A percentile compares a stretch with the other conserved stretches of the same genome.
Evolutionary conservation across 2,113 vertebrate species (phyloP).

Genomic region (Turdus rufiventris): DNA sequence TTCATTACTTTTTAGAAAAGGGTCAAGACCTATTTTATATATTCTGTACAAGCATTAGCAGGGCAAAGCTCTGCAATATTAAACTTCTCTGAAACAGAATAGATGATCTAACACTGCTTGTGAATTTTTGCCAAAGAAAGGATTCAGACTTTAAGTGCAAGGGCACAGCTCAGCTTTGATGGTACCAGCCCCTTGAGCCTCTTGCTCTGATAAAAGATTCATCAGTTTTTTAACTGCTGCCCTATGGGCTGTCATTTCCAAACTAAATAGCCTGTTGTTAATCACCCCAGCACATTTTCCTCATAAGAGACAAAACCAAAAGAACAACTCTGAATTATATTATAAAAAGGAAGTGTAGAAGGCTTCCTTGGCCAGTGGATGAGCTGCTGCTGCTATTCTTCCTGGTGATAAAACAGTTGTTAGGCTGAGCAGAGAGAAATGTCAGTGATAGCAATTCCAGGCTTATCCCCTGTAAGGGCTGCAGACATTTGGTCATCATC

Average conservation of each 20-base stretch:
- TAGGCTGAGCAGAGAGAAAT: neutral
- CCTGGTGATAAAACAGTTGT: neutral
- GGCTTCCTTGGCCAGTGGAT: neutral
- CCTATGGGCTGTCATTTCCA: neutral
- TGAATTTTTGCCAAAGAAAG: neutral
- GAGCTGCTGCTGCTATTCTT: neutral
- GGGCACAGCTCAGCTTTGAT: neutral
- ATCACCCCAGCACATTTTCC: neutral
- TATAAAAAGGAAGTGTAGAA: neutral
- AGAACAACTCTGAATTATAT: neutral
- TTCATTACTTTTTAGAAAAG: constrained; percentile 10
- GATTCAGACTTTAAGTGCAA: neutral
- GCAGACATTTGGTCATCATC: neutral
- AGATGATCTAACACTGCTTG: neutral
- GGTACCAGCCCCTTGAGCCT: neutral
- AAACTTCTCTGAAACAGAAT: neutral
- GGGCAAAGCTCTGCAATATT: neutral
- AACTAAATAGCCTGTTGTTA: neutral
- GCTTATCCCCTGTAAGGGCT: neutral
- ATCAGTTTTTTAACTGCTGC: neutral
- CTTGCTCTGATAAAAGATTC: neutral
- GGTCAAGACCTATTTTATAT: neutral
- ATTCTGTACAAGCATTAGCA: neutral
- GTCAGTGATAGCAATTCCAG: neutral
- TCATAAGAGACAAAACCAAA: neutral